A percentile compares a stretch with the other conserved stretches of the same genome.
phyloP scores from a whole-genome alignment of 1,140 invertebrate genomes.

The Frieseomelitta varia region DNA sequence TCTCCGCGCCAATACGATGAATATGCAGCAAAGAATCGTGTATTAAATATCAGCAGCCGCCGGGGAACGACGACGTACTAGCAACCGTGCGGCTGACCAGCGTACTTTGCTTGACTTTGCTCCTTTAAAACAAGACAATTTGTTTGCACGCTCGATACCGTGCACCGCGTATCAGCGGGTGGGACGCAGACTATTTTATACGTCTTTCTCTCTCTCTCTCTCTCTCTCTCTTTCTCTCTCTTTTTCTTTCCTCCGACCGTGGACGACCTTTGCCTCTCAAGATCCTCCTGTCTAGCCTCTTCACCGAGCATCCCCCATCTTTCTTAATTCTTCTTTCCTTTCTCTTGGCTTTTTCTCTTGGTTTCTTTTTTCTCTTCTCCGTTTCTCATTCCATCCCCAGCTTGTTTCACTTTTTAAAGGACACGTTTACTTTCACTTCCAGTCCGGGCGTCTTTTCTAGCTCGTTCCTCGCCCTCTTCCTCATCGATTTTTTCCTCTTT shows the following conservation, averaged over 20 bases:
- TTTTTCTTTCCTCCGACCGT: not conserved
- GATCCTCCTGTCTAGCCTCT: not conserved
- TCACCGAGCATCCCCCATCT: not conserved
- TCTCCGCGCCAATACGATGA: constrained; percentile 65
- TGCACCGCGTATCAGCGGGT: constrained; percentile 61
- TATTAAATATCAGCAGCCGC: constrained; percentile 69
- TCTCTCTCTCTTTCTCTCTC: too few species aligned
- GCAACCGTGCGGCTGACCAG: constrained; percentile 50
- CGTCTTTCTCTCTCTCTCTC: not conserved
- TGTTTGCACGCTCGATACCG: constrained; percentile 65
- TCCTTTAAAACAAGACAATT: constrained; percentile 72
- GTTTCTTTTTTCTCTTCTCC: not conserved
- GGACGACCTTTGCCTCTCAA: not conserved
- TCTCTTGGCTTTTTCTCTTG: not conserved
- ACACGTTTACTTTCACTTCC: not conserved
- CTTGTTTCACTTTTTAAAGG: constrained; percentile 25
- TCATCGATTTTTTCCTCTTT: not conserved
- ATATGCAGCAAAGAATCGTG: constrained; percentile 68
- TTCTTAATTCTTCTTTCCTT: not conserved
- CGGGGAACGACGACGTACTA: constrained; percentile 48
- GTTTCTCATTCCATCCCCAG: not conserved
- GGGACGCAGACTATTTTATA: constrained; percentile 55
- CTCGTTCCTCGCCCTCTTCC: not conserved
- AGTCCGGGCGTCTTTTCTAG: not conserved
- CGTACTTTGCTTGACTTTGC: constrained; percentile 36